phyloP scores from a whole-genome alignment of 1,140 invertebrate genomes.

The Geopemphigus sp. region DNA sequence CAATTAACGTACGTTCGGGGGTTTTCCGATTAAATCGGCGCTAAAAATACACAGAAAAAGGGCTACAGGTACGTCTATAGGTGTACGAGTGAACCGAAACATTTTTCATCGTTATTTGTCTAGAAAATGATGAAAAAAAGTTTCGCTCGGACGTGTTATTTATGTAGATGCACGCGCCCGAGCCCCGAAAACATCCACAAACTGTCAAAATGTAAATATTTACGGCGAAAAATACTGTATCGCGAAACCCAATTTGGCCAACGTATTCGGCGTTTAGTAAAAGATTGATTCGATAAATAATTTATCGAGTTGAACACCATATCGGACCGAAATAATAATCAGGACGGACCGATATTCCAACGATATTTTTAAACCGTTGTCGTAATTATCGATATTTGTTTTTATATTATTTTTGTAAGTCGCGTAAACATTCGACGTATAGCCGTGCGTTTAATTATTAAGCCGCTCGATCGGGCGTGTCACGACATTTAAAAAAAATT shows the following conservation, averaged over 20 bases:
- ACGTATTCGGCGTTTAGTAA: too few relatives aligned
- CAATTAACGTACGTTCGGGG: too few relatives aligned
- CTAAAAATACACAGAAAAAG: neutral
- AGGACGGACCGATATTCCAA: neutral
- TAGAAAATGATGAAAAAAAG: neutral
- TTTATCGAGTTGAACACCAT: neutral
- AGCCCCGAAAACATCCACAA: neutral
- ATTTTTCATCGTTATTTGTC: neutral
- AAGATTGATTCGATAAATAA: too few relatives aligned
- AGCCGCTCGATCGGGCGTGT: too few relatives aligned
- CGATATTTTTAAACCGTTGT: neutral
- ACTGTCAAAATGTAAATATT: neutral
- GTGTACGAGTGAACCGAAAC: neutral
- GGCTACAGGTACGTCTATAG: neutral
- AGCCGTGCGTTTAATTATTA: too few relatives aligned
- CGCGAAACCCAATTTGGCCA: neutral
- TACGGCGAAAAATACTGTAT: neutral
- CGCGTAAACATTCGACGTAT: too few relatives aligned
- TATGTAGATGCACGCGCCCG: neutral
- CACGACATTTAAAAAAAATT: too few relatives aligned
- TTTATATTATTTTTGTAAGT: too few relatives aligned
- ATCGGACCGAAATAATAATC: neutral
- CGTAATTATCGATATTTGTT: too few relatives aligned
- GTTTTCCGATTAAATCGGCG: too few relatives aligned
- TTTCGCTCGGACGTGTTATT: neutral